phyloP scores from a whole-genome alignment of 2,113 vertebrate species.

The Callopanchax toddi region DNA sequence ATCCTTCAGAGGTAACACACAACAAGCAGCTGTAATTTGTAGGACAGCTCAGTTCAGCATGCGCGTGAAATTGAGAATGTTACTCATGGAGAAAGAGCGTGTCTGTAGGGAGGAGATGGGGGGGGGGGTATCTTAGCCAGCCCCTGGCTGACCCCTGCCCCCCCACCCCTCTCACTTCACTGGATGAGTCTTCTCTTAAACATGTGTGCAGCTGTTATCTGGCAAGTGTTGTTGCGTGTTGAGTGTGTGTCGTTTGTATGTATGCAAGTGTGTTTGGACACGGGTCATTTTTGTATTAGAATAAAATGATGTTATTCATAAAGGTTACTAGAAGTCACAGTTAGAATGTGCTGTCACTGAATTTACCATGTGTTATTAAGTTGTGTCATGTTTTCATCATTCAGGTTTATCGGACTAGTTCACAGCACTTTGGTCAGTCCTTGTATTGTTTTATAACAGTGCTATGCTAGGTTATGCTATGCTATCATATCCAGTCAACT shows the following conservation, averaged over 20 bases:
- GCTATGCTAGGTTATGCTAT: too few relatives aligned
- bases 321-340: too few relatives aligned
- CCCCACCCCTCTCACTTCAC: slow-evolving; percentile 37
- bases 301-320: too few relatives aligned
- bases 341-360: too few relatives aligned
- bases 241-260: slow-evolving; percentile 33
- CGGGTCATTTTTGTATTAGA: slow-evolving; percentile 33
- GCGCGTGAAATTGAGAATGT: slow-evolving; percentile 55
- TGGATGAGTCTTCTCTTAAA: slow-evolving; percentile 62
- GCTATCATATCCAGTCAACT: too few relatives aligned
- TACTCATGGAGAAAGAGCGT: slow-evolving; percentile 23
- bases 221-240: slow-evolving; percentile 54
- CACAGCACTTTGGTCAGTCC: too few relatives aligned
- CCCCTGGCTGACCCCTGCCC: slow-evolving; percentile 62
- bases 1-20: slow-evolving; percentile 27
- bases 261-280: slow-evolving; percentile 34
- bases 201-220: slow-evolving; percentile 73
- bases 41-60: slow-evolving; percentile 22
- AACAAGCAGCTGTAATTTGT: slow-evolving; percentile 49
- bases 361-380: too few relatives aligned
- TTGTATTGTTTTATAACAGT: too few relatives aligned
- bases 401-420: too few relatives aligned
- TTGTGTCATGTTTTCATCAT: too few relatives aligned
- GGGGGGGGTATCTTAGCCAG: slow-evolving; percentile 34
- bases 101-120: not conserved